Percentiles rank a stretch among this genome's conserved stretches.
Evolutionary conservation across 2,113 vertebrate species (phyloP).

Genomic region (Acrocephalus arundinaceus): DNA sequence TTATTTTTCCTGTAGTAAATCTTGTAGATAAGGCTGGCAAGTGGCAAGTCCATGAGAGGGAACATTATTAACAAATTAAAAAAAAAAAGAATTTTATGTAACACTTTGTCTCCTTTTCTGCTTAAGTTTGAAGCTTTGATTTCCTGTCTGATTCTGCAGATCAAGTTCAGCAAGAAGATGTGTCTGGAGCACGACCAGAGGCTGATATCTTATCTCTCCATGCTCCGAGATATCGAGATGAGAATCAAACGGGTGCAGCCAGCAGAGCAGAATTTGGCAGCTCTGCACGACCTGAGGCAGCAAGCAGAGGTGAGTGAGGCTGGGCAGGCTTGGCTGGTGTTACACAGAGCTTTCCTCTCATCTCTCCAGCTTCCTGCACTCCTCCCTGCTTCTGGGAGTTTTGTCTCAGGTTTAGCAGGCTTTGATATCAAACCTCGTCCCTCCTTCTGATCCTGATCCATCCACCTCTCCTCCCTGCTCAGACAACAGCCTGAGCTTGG

Average conservation of each 20-base stretch:
- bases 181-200: conserved; percentile 90
- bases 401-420: background rate
- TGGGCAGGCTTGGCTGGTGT: background rate
- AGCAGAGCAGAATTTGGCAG: conserved; percentile 68
- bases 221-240: conserved; percentile 90
- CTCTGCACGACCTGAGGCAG: conserved; percentile 79
- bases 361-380: background rate
- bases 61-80: background rate
- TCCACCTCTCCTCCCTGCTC: background rate
- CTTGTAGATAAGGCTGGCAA: background rate
- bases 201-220: conserved; percentile 85
- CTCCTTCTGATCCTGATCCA: background rate
- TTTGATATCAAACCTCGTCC: background rate
- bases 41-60: background rate
- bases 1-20: conserved; percentile 18
- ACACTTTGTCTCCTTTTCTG: background rate
- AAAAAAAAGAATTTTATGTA: background rate
- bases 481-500: background rate
- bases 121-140: background rate
- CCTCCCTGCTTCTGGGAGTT: background rate
- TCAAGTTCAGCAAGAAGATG: conserved; percentile 80
- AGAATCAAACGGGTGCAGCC: conserved; percentile 81
- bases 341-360: background rate
- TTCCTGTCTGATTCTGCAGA: conserved; percentile 62
- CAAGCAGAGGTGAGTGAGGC: conserved; percentile 81